Conservation (phyloP, 2,113 vertebrate species). For the Prionailurus bengalensis region DNA sequence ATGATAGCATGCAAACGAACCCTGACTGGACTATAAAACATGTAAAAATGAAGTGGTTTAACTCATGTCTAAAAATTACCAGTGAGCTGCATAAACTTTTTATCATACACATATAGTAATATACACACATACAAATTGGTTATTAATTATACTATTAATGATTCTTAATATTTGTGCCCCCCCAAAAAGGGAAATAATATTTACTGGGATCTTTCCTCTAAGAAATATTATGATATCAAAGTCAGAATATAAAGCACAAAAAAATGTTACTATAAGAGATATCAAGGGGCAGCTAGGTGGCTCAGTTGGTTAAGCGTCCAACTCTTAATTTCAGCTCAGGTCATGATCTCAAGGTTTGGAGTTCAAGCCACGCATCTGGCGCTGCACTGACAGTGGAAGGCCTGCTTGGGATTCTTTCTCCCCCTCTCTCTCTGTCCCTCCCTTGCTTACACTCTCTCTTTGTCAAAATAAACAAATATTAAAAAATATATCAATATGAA, state of each 20-base stretch:
- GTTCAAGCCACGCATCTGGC: no score
- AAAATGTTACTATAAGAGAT: background rate
- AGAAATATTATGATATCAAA: slow-evolving; percentile 2
- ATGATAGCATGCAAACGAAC: background rate
- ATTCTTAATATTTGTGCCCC: background rate
- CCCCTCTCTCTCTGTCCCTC: no score
- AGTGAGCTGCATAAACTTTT: background rate
- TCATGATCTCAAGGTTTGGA: no score
- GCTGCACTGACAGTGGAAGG: no score
- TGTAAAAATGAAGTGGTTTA: slow-evolving; percentile 18
- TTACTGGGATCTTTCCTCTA: background rate
- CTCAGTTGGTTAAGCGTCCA: no score
- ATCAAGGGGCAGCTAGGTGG: background rate
- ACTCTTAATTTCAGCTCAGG: no score
- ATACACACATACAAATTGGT: background rate
- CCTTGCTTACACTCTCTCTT: no score
- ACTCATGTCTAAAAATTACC: background rate
- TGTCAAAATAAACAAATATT: no score
- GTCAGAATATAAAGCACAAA: background rate
- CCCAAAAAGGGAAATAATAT: background rate
- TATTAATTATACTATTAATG: background rate
- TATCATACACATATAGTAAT: background rate
- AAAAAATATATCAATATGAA: slow-evolving; percentile 4
- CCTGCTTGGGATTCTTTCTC: no score
- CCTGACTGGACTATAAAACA: background rate